phyloP scores from a whole-genome alignment of 2,888 invertebrate species.

The Pristionchus exspectatus region DNA sequence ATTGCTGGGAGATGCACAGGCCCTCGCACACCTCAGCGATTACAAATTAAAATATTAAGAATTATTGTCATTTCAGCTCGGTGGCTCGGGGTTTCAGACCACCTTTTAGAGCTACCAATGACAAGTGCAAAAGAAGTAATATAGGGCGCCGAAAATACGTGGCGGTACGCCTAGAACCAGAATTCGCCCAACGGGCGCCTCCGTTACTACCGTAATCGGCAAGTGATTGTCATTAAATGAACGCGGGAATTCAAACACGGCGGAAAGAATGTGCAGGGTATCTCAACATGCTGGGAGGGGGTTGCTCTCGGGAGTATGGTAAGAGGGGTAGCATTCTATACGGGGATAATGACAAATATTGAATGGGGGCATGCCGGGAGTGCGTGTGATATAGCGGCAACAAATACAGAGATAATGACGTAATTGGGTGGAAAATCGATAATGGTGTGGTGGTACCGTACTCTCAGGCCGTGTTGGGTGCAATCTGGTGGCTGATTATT shows the following conservation, averaged over 20 bases:
- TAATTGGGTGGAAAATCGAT: not conserved
- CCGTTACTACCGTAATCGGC: not conserved
- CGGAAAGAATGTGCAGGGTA: constrained; percentile 12
- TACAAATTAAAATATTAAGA: not conserved
- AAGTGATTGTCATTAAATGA: not conserved
- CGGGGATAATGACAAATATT: not conserved
- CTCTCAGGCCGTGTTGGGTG: not conserved
- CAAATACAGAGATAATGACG: not conserved
- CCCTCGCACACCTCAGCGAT: no score
- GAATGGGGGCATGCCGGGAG: not conserved
- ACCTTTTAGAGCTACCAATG: no score
- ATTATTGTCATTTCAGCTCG: not conserved
- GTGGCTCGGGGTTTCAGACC: no score
- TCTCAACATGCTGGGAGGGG: not conserved
- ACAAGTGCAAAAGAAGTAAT: no score
- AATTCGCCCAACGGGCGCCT: not conserved
- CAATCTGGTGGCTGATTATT: not conserved
- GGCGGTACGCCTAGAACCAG: not conserved
- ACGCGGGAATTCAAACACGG: no score
- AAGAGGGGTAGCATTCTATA: not conserved
- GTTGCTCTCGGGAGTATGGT: not conserved
- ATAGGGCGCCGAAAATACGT: not conserved
- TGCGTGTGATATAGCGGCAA: not conserved
- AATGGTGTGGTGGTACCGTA: not conserved
- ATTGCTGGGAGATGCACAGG: no score